phyloP scores from a whole-genome alignment of 2,888 invertebrate genomes.

The Andrena bicolor region DNA sequence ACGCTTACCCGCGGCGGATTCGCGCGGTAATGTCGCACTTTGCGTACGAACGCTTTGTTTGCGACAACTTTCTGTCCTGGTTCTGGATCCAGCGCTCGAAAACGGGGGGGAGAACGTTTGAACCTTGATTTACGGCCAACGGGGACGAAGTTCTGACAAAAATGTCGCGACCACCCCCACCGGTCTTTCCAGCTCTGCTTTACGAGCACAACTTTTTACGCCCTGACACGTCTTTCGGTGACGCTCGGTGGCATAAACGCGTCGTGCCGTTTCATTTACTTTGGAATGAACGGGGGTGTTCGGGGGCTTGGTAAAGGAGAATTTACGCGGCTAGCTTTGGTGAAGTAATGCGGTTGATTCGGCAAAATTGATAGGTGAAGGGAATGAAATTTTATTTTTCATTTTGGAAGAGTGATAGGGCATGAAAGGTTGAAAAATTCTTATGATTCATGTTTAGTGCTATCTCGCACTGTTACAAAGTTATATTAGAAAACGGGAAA shows the following conservation, averaged over 20 bases:
- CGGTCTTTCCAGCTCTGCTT: conserved; percentile 20
- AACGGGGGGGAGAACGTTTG: conserved; percentile 16
- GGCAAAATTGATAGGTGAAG: too few species aligned
- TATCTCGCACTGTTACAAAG: too few species aligned
- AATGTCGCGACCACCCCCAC: conserved; percentile 11
- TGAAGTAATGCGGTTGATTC: too few species aligned
- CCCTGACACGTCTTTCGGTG: background rate
- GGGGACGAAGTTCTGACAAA: conserved; percentile 35
- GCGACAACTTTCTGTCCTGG: too few species aligned
- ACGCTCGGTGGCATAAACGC: conserved; percentile 12
- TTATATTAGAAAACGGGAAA: too few species aligned
- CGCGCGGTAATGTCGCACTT: background rate
- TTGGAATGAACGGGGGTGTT: background rate
- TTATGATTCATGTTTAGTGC: too few species aligned
- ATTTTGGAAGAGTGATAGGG: too few species aligned
- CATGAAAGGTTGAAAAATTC: too few species aligned
- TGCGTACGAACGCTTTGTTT: background rate
- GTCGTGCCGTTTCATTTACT: background rate
- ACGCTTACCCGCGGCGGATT: too few species aligned
- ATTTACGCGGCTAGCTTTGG: too few species aligned
- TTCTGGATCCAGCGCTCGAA: background rate
- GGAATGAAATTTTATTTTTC: too few species aligned
- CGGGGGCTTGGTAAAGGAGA: too few species aligned
- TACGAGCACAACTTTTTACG: conserved; percentile 32
- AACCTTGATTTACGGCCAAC: conserved; percentile 49